Conservation (phyloP, 92 coral and sea anemone species). For the Porites lobata region DNA sequence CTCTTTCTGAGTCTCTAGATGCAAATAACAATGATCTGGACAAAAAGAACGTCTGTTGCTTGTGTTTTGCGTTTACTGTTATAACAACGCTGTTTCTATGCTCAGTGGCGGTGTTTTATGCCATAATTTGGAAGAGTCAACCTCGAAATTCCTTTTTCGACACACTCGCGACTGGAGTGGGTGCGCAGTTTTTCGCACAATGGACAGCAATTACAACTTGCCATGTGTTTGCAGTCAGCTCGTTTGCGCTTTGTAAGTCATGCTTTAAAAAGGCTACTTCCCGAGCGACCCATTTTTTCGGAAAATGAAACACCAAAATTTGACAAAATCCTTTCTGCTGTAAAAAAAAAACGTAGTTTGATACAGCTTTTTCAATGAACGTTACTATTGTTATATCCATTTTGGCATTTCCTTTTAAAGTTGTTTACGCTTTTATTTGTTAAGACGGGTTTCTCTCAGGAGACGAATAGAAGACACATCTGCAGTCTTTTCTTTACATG, state of each 20-base stretch:
- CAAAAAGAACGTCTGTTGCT: slow-evolving; percentile 31
- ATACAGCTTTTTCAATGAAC: too few species aligned
- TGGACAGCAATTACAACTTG: slow-evolving; percentile 84
- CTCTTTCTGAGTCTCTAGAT: slow-evolving; percentile 49
- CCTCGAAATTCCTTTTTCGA: slow-evolving; percentile 48
- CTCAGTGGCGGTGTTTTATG: slow-evolving; percentile 74
- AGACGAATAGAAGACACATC: too few species aligned
- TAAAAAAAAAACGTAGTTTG: too few species aligned
- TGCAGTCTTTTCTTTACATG: too few species aligned
- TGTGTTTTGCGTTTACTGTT: slow-evolving; percentile 46
- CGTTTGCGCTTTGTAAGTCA: slow-evolving; percentile 68
- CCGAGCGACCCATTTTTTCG: too few species aligned
- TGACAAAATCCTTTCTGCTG: too few species aligned
- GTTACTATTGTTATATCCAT: too few species aligned
- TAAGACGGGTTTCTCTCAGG: too few species aligned
- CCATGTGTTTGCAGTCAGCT: slow-evolving; percentile 76
- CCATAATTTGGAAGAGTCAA: slow-evolving; percentile 57
- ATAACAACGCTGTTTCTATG: slow-evolving; percentile 48
- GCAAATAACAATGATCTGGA: slow-evolving; percentile 42
- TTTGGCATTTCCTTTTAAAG: too few species aligned
- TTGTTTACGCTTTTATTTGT: too few species aligned
- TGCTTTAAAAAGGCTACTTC: too few species aligned
- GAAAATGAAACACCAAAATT: too few species aligned
- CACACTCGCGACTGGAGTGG: slow-evolving; percentile 67
- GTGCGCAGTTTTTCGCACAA: slow-evolving; percentile 81